phyloP scores from a whole-genome alignment of 2,113 vertebrate genomes.

The Carettochelys insculpta region DNA sequence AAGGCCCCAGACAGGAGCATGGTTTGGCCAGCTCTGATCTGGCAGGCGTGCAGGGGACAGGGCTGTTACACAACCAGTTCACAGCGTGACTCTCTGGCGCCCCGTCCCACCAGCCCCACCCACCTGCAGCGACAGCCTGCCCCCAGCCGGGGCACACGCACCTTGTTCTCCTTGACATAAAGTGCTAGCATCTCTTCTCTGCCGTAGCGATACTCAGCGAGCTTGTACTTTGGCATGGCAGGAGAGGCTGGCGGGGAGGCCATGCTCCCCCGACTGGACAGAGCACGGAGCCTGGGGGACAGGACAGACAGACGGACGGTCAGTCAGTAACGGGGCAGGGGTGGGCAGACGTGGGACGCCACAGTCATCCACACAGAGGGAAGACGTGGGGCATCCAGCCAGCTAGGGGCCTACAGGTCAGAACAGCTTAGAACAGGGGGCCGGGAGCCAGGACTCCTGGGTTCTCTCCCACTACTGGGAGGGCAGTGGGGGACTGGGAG shows the following conservation, averaged over 20 bases:
- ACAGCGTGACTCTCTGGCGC: too few relatives aligned
- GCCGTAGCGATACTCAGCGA: slow-evolving; percentile 93
- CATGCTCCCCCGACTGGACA: slow-evolving; percentile 90
- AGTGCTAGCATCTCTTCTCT: slow-evolving; percentile 96
- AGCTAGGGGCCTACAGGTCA: not conserved
- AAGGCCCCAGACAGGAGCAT: too few relatives aligned
- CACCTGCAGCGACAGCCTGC: too few relatives aligned
- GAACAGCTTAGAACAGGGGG: not conserved
- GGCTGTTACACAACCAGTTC: too few relatives aligned
- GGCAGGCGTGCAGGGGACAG: too few relatives aligned
- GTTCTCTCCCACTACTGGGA: not conserved
- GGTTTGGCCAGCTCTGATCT: too few relatives aligned
- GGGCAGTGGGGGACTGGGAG: not conserved
- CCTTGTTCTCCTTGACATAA: slow-evolving; percentile 95
- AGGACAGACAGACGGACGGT: not conserved
- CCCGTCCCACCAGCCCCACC: too few relatives aligned
- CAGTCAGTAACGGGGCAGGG: not conserved
- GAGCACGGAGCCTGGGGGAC: slow-evolving; percentile 86
- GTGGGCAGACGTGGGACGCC: too few relatives aligned
- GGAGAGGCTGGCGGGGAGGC: slow-evolving; percentile 91
- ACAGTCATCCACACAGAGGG: too few relatives aligned
- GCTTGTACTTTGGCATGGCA: slow-evolving; percentile 96
- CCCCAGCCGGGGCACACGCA: slow-evolving; percentile 11
- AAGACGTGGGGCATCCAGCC: not conserved
- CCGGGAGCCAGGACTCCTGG: not conserved